Percentiles rank a stretch among this genome's conserved stretches.
Evolutionary conservation across 1,140 invertebrate species (phyloP).

Genomic region (Popillia japonica): DNA sequence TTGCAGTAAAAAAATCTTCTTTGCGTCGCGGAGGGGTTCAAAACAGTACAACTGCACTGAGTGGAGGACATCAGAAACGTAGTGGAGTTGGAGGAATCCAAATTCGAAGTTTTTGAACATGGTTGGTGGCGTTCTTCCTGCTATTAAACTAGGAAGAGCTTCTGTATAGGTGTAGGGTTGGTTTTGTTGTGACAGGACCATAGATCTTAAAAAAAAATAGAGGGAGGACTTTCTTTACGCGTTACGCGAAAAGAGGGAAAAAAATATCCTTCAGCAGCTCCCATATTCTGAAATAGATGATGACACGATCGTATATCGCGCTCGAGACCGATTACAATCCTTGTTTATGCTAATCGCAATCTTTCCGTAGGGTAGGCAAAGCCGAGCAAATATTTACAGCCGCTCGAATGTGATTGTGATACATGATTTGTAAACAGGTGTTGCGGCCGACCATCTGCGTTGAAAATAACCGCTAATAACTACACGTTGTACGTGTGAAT

Average conservation of each 20-base stretch:
- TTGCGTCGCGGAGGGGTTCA: too few species aligned
- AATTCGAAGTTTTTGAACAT: too few species aligned
- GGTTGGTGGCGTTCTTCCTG: too few species aligned
- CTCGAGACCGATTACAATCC: background rate
- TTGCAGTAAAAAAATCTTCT: too few species aligned
- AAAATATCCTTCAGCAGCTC: background rate
- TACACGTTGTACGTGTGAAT: slow-evolving; percentile 17
- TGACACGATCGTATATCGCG: background rate
- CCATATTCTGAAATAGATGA: background rate
- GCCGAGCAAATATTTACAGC: background rate
- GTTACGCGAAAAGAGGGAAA: background rate
- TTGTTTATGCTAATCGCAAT: slow-evolving; percentile 1
- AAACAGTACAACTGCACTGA: too few species aligned
- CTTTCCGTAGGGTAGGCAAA: slow-evolving; percentile 13
- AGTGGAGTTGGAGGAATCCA: too few species aligned
- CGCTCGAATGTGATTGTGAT: background rate
- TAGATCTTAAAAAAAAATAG: too few species aligned
- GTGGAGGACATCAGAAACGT: too few species aligned
- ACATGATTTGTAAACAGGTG: slow-evolving; percentile 14
- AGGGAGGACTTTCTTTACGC: background rate
- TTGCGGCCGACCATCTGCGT: background rate
- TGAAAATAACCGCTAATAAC: slow-evolving; percentile 9
- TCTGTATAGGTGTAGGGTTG: too few species aligned
- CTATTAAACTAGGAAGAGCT: too few species aligned
- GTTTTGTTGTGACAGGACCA: too few species aligned